Percentiles rank a stretch among this genome's conserved stretches.
Evolutionary conservation across 2,888 invertebrate genomes (phyloP).

Genomic region (Latrodectus elegans): DNA sequence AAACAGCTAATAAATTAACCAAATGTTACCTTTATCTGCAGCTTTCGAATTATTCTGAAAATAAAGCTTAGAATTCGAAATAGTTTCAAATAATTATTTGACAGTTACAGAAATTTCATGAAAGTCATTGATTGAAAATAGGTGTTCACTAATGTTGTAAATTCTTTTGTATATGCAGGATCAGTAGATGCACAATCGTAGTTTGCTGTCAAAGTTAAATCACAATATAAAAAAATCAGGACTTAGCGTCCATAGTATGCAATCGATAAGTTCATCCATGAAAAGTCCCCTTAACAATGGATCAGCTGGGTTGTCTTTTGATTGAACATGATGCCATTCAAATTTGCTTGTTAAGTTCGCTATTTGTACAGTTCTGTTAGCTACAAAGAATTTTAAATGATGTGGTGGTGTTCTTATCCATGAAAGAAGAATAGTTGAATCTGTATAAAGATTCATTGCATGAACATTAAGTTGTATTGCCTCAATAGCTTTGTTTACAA

Average conservation of each 20-base stretch:
- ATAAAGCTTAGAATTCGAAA: too few relatives aligned
- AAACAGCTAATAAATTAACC: too few relatives aligned
- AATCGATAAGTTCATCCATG: background rate
- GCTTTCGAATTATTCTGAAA: too few relatives aligned
- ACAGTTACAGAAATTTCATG: too few relatives aligned
- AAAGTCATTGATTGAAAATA: too few relatives aligned
- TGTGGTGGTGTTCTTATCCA: background rate
- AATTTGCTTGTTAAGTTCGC: background rate
- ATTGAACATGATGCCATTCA: too few relatives aligned
- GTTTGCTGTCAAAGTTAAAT: background rate
- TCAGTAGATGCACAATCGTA: background rate
- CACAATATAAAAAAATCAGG: background rate
- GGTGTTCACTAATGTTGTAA: too few relatives aligned
- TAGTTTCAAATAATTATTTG: too few relatives aligned
- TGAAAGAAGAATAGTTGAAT: background rate
- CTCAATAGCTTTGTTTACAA: too few relatives aligned
- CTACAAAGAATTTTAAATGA: background rate
- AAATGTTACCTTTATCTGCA: too few relatives aligned
- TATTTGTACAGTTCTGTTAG: background rate
- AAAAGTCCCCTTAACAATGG: background rate
- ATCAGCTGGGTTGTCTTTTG: constrained; percentile 19
- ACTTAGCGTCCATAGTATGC: background rate
- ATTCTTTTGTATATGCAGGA: background rate
- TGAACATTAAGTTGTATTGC: too few relatives aligned
- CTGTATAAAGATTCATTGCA: background rate